These are phyloP conservation scores for Cirrhinus mrigala DNA, from an alignment of 2,797 vertebrate genomes.

Conservation along the genomic window DNA sequence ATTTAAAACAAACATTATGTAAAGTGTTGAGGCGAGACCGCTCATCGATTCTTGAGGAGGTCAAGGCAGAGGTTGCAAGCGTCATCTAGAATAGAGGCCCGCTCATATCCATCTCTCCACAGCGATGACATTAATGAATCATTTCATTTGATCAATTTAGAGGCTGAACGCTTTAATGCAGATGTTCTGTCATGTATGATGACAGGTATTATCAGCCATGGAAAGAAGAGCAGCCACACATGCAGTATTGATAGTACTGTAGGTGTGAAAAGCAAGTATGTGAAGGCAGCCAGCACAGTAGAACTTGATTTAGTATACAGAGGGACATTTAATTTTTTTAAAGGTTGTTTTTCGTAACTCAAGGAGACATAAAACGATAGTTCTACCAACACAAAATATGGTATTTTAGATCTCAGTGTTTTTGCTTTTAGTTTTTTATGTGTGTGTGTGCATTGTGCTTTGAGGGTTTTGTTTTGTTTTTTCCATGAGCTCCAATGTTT, in stretches of 20 bases:
- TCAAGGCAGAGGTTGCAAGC: conserved; percentile 66
- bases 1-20: conserved; percentile 75
- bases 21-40: conserved; percentile 67
- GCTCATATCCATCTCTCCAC: conserved; percentile 50
- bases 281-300: neutral
- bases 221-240: neutral
- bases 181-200: conserved; percentile 26
- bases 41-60: conserved; percentile 67
- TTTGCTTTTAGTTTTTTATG: neutral
- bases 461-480: neutral
- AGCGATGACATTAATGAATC: conserved; percentile 49
- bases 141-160: conserved; percentile 46
- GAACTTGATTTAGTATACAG: neutral
- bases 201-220: conserved; percentile 29
- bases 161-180: conserved; percentile 25
- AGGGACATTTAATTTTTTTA: neutral
- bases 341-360: neutral
- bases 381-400: neutral
- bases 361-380: neutral
- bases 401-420: neutral
- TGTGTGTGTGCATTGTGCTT: neutral
- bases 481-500: neutral
- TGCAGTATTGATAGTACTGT: neutral
- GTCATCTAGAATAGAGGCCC: conserved; percentile 54
- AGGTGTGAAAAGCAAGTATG: neutral